Evolutionary conservation across 2,113 vertebrate genomes (phyloP), one percentile per base, ranked within the genome.

Genomic region (Hymenochirus boettgeri): DNA sequence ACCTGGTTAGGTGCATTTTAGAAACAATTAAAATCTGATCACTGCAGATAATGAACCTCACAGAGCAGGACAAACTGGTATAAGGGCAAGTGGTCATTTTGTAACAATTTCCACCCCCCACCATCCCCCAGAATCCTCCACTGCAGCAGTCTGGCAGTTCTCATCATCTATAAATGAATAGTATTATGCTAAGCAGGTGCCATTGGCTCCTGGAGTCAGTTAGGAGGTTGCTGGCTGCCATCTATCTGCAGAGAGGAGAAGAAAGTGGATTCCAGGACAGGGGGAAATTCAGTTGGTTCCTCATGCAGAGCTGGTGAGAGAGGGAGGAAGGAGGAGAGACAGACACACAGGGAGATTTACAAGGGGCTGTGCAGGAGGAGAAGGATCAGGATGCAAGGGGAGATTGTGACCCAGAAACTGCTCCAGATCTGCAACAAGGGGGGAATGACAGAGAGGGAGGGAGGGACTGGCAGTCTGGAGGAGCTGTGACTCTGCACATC

Each of bases 231-330:
- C 64, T 66, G 64, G 31, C 64, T 66, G 64, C 64, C 64, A 58
- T 51, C 64, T 66, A 66, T 59, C 64, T 66, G 64, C 46, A 15
- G 27, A 18, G 54, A 24, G 55, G 23, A 51, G 33, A 10, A 35
- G 53, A 57, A 57, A 65, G 64, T 54, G 52, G 57, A 66, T 66
- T 66, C 64, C 64, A 66, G 64, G 64, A 66, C 64, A 66, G 64
- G 39, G n/a, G n/a, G n/a, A n/a, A n/a, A 54, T 66, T 50, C 42
- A 33, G 31, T 57, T 33, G 18, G 21, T 66, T 66, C 55, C 50
- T 54, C 55, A 50, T 66, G 64, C 64, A 66, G 64, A 50, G 57
- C 55, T 37, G 57, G 58, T 66, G 64, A 51, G 64, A 66, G 64
- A 24, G 27, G 50, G 5, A 45, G 17, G 11, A 11, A 35, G 27